Evolutionary conservation across 2,113 vertebrate species (phyloP).

Genomic region (Apeltes quadracus): DNA sequence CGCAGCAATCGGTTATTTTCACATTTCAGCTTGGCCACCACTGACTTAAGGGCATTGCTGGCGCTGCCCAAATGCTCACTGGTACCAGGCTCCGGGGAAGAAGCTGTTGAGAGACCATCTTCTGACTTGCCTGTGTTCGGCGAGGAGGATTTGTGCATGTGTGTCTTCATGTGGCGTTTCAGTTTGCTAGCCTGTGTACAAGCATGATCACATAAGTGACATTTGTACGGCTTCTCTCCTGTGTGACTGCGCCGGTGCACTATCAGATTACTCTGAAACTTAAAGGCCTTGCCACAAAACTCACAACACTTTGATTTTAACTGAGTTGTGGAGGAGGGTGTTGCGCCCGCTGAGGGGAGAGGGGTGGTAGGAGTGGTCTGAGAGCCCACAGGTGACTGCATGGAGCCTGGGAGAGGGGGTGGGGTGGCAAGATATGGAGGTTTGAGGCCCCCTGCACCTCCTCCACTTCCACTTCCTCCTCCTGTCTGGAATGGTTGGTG

Average conservation of each 20-base stretch:
- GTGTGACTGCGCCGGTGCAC: slow-evolving; percentile 99
- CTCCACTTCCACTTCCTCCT: slow-evolving; percentile 77
- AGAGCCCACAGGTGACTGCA: slow-evolving; percentile 93
- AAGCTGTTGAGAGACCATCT: slow-evolving; percentile 94
- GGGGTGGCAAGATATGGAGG: slow-evolving; percentile 96
- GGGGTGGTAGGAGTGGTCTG: slow-evolving; percentile 85
- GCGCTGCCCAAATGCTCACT: slow-evolving; percentile 95
- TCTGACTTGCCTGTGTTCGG: slow-evolving; percentile 96
- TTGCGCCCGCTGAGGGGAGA: slow-evolving; percentile 62
- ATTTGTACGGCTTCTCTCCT: slow-evolving; percentile 99
- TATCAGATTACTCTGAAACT: slow-evolving; percentile 99
- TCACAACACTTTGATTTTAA: slow-evolving; percentile 98
- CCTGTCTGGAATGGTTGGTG: slow-evolving; percentile 98
- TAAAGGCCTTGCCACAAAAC: slow-evolving; percentile 99
- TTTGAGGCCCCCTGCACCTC: slow-evolving; percentile 83
- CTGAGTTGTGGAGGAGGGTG: slow-evolving; percentile 78
- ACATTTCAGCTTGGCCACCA: slow-evolving; percentile 97
- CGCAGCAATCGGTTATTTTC: slow-evolving; percentile 90
- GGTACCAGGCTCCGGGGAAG: slow-evolving; percentile 97
- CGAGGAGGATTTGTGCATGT: slow-evolving; percentile 98
- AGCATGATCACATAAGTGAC: slow-evolving; percentile 98
- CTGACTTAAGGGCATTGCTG: slow-evolving; percentile 96
- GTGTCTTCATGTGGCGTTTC: slow-evolving; percentile 99
- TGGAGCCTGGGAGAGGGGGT: slow-evolving; percentile 93
- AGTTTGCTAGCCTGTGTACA: slow-evolving; percentile 99